A percentile compares a stretch with the other conserved stretches of the same genome.
These are phyloP conservation scores for Gymnothorax reevesii DNA, from an alignment of 2,797 vertebrate genomes.

Conservation along the genomic window DNA sequence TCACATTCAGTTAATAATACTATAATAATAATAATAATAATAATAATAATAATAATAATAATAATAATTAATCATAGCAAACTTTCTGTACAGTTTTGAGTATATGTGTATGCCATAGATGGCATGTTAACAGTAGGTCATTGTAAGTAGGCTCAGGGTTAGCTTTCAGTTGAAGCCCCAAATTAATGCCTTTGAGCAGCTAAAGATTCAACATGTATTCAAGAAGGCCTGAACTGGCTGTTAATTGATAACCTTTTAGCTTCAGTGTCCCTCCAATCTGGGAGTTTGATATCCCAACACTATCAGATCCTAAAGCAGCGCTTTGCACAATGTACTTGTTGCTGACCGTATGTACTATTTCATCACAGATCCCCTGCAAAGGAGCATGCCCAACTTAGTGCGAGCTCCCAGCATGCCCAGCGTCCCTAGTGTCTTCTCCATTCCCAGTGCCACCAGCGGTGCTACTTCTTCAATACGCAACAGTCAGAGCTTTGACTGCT, in stretches of 20 bases:
- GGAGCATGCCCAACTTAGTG: conserved; percentile 66
- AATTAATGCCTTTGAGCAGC: background rate
- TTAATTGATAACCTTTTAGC: background rate
- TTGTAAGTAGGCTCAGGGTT: background rate
- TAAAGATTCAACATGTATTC: background rate
- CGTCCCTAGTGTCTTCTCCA: conserved; percentile 81
- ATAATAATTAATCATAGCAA: no score
- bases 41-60: no score
- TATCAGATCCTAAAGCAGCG: conserved; percentile 8
- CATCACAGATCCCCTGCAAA: conserved; percentile 83
- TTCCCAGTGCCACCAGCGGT: conserved; percentile 64
- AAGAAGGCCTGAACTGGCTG: background rate
- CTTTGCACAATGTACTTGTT: conserved; percentile 2
- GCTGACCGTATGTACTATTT: conserved; percentile 31
- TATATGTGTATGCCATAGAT: background rate
- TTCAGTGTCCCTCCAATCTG: background rate
- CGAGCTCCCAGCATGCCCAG: conserved; percentile 17
- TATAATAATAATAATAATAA: no score
- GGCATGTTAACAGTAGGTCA: background rate
- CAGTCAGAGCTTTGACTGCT: conserved; percentile 92
- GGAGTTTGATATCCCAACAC: background rate
- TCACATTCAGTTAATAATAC: background rate
- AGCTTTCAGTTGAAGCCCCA: background rate
- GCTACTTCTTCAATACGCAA: conserved; percentile 81
- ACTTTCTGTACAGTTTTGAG: background rate